A percentile compares a stretch with the other conserved stretches of the same genome.
Evolutionary conservation across 2,113 vertebrate species (phyloP).

Genomic region (Grus americana): DNA sequence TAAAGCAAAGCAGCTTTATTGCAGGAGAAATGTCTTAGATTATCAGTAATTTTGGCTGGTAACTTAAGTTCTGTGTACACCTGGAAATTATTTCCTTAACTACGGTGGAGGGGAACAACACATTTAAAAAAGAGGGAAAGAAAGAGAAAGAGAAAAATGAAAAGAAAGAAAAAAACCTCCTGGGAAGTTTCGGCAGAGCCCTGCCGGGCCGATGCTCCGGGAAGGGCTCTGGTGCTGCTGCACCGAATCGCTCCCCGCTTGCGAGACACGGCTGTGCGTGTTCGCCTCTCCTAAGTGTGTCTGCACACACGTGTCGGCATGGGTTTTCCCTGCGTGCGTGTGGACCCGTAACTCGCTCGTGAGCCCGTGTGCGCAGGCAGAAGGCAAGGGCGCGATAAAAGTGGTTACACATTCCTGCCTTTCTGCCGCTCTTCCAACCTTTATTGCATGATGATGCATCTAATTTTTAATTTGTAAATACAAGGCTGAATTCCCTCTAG

Average conservation of each 20-base stretch:
- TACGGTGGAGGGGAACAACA: neutral
- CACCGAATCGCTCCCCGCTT: neutral
- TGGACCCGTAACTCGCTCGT: neutral
- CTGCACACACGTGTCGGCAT: neutral
- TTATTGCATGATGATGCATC: constrained; percentile 72
- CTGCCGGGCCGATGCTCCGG: neutral
- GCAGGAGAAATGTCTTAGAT: neutral
- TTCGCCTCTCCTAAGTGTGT: neutral
- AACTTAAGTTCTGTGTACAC: neutral
- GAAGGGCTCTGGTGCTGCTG: neutral
- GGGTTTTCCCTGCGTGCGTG: neutral
- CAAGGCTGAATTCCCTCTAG: constrained; percentile 78
- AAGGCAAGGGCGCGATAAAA: constrained; percentile 45
- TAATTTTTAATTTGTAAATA: constrained; percentile 84
- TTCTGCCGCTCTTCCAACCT: constrained; percentile 3
- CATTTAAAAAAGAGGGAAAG: neutral
- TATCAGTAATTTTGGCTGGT: neutral
- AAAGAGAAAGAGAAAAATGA: accelerated
- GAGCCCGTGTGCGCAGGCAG: constrained; percentile 12
- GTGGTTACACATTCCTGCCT: constrained; percentile 9
- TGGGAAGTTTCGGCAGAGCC: neutral
- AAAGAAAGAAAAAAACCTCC: neutral
- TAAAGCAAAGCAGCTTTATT: neutral
- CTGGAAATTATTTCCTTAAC: neutral
- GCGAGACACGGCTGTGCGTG: neutral